Percentiles rank a stretch among this genome's conserved stretches.
These are phyloP conservation scores for Leptopilina myrica DNA, from an alignment of 2,888 invertebrate species.

Conservation along the genomic window DNA sequence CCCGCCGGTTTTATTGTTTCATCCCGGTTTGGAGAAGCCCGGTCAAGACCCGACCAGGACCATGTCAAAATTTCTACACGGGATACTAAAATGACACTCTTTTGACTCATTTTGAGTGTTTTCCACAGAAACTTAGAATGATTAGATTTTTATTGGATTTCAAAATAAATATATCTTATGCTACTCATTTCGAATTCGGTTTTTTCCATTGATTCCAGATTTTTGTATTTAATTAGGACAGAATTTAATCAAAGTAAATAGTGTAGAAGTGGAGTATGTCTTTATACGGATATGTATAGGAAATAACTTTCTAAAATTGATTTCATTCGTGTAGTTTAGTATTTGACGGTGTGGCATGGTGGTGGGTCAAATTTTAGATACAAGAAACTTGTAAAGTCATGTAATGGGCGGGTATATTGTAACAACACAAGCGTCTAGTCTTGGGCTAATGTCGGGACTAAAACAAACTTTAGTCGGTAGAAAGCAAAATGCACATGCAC, in stretches of 20 bases:
- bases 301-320: conserved; percentile 3
- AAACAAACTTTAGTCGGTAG: conserved; percentile 50
- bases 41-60: too few species aligned
- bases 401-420: conserved; percentile 51
- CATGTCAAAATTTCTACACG: too few species aligned
- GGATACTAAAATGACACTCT: too few species aligned
- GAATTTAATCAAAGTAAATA: conserved; percentile 13
- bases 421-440: conserved; percentile 53
- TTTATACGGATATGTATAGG: not conserved
- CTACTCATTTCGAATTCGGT: too few species aligned
- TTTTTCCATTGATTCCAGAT: too few species aligned
- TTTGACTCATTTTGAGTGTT: too few species aligned
- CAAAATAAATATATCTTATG: too few species aligned
- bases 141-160: too few species aligned
- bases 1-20: too few species aligned
- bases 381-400: conserved; percentile 52
- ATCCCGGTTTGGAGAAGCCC: too few species aligned
- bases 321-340: not conserved
- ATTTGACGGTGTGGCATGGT: not conserved
- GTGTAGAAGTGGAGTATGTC: not conserved
- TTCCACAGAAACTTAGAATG: too few species aligned
- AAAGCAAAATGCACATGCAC: conserved; percentile 31
- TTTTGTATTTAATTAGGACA: not conserved
- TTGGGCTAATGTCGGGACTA: conserved; percentile 51
- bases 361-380: conserved; percentile 17